Conservation (phyloP, 2,113 vertebrate species). For the Aythya baeri region DNA sequence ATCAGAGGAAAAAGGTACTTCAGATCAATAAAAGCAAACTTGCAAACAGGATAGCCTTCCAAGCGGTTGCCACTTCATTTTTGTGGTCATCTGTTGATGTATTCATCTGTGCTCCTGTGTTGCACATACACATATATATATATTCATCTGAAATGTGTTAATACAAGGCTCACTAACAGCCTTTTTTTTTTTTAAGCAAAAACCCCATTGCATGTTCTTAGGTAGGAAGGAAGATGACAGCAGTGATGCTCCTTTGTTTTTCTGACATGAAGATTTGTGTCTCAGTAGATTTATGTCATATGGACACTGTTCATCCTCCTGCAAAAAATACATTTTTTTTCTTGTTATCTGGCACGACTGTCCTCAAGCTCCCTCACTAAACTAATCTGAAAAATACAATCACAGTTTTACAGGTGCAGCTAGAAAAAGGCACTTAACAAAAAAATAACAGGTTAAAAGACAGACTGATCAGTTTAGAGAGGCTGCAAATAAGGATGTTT, state of each 20-base stretch:
- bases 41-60: neutral
- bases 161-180: neutral
- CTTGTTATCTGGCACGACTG: neutral
- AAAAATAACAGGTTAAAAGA: neutral
- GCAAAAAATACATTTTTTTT: neutral
- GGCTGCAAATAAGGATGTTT: neutral
- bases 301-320: neutral
- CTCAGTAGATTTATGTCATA: neutral
- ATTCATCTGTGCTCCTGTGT: neutral
- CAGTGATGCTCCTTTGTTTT: neutral
- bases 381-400: neutral
- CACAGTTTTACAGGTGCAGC: neutral
- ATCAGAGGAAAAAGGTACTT: neutral
- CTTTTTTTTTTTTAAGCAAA: neutral
- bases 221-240: neutral
- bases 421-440: neutral
- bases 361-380: neutral
- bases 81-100: neutral
- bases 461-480: neutral
- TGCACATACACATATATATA: no score
- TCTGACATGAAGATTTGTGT: neutral
- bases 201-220: neutral
- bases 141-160: neutral
- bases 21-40: neutral
- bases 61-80: neutral